Evolutionary conservation across 2,797 vertebrate species (phyloP).

Genomic region (Lepus oiostolus): DNA sequence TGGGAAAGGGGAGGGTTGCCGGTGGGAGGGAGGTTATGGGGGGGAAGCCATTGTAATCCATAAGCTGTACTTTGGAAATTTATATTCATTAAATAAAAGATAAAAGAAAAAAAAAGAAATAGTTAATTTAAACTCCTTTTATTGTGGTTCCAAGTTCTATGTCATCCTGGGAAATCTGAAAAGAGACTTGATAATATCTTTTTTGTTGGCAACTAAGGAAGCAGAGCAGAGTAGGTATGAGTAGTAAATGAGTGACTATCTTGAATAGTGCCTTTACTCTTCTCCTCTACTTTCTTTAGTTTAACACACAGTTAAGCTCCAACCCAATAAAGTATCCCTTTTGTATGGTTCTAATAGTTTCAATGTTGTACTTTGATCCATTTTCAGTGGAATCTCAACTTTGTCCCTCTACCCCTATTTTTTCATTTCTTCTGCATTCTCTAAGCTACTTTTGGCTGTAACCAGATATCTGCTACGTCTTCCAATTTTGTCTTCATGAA

Average conservation of each 20-base stretch:
- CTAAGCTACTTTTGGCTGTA: neutral
- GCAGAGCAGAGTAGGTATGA: neutral
- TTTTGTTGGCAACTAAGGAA: neutral
- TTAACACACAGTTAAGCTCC: neutral
- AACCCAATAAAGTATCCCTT: neutral
- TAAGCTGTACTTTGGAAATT: too few species aligned
- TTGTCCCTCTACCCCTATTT: neutral
- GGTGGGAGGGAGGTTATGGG: too few species aligned
- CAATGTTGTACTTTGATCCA: neutral
- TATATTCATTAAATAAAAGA: too few species aligned
- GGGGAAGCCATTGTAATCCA: too few species aligned
- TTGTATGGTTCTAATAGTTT: neutral
- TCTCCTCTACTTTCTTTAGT: neutral
- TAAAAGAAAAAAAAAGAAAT: neutral
- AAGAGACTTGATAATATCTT: neutral
- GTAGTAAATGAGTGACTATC: neutral
- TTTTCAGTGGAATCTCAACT: neutral
- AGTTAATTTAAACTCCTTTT: neutral
- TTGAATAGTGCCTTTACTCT: neutral
- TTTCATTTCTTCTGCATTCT: neutral
- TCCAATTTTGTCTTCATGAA: neutral
- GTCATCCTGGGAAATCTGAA: neutral
- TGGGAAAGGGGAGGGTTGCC: too few species aligned
- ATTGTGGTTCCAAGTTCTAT: neutral
- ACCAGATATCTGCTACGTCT: neutral